Evolutionary conservation across 1,140 invertebrate genomes (phyloP), one percentile per base, ranked within the genome.

Genomic region (Muscidifurax raptorellus): DNA sequence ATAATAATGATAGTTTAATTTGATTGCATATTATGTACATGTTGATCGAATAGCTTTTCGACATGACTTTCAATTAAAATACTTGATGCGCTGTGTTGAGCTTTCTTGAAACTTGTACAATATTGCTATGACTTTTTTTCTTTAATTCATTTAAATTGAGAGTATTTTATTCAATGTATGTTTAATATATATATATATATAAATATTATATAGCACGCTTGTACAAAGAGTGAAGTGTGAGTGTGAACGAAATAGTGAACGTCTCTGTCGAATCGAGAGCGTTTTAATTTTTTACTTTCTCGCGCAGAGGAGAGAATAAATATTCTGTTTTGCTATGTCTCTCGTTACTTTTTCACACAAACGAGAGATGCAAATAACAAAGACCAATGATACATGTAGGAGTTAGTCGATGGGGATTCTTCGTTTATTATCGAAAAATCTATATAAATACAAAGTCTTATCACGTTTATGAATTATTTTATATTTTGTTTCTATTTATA

Each of bases 81-180:
- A 66, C 15, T 52, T 25, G 15, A 76, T 66, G 25, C 12, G 25
- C 13, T 32, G 13, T 10, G 13, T 52, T 36, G n/a, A 79, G 71
- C 64, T 84, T 84, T 85, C 25, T 83, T 85, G 76, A 84, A 86
- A 75, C 75, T 87, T 84, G 84, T 83, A 85, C 52, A 85, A 74
- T 81, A 80, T 85, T 71, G 27, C 59, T 32, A 82, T 85, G 74
- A 71, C 30, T 80, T 84, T 71, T 77, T 69, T 85, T 85, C 47
- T 75, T 30, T 72, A 76, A 75, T 86, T 87, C 67, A 32, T 87
- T 87, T 77, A 67, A 84, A 86, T 79, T 79, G 52, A 88, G 30
- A 88, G 83, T 87, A 88, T 88, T 89, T 88, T 87, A 87, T 87
- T 86, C 83, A 86, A 87, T 84, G 82, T 86, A 87, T 76, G 27